Evolutionary conservation across 2,888 invertebrate genomes (phyloP).

Genomic region (Aphrophora alni): DNA sequence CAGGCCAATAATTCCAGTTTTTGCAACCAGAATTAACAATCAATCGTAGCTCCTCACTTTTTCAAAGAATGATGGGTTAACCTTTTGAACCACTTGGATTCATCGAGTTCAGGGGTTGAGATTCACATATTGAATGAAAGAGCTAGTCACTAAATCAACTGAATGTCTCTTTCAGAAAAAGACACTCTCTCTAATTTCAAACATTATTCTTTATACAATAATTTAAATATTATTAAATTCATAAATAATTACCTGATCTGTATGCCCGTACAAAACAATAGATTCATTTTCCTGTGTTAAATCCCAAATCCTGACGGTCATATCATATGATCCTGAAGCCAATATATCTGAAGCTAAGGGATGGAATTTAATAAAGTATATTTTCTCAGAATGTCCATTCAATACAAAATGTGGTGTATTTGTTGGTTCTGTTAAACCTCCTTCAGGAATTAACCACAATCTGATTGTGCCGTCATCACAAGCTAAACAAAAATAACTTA

Average conservation of each 20-base stretch:
- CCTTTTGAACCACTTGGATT: too few species aligned
- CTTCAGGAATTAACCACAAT: slow-evolving; percentile 79
- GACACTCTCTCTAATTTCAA: too few species aligned
- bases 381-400: slow-evolving; percentile 87
- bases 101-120: too few species aligned
- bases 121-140: too few species aligned
- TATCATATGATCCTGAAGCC: slow-evolving; percentile 89
- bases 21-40: too few species aligned
- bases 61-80: too few species aligned
- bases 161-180: too few species aligned
- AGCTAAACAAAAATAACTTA: slow-evolving; percentile 59
- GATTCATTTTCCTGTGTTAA: slow-evolving; percentile 67
- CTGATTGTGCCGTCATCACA: slow-evolving; percentile 88
- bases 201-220: too few species aligned
- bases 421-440: slow-evolving; percentile 76
- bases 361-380: slow-evolving; percentile 90
- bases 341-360: slow-evolving; percentile 87
- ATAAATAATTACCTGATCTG: slow-evolving; percentile 68
- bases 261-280: slow-evolving; percentile 75
- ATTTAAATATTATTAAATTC: too few species aligned
- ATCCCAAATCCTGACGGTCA: slow-evolving; percentile 89
- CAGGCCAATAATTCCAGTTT: too few species aligned
- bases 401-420: slow-evolving; percentile 74
- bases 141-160: too few species aligned
- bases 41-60: too few species aligned